Percentiles rank a stretch among this genome's conserved stretches.
phyloP scores from a whole-genome alignment of 2,797 vertebrate genomes.

The Rhincodon typus region DNA sequence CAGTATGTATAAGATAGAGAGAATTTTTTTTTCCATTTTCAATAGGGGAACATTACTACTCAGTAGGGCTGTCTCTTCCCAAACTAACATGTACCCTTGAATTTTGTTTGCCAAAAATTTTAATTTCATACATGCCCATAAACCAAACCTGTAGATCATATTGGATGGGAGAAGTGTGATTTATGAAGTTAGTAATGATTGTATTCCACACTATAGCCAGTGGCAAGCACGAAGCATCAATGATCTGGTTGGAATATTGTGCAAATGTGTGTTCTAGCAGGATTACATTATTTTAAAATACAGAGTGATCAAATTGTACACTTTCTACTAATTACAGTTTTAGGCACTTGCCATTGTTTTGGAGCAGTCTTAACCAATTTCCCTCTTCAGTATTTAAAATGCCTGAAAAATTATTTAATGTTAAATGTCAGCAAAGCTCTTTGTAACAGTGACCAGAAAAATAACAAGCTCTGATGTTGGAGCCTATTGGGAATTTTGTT shows the following conservation, averaged over 20 bases:
- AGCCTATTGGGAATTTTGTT: not conserved
- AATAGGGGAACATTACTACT: not conserved
- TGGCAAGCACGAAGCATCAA: not conserved
- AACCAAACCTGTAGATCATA: not conserved
- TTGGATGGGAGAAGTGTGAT: not conserved
- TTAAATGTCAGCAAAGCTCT: not conserved
- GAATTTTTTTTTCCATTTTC: not conserved
- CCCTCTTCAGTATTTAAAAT: not conserved
- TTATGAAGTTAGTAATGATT: not conserved
- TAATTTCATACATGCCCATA: not conserved
- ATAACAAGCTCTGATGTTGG: not conserved
- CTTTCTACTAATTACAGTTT: not conserved
- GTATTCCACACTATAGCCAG: not conserved
- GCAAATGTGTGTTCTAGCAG: not conserved
- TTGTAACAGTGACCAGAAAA: not conserved
- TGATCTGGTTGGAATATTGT: not conserved
- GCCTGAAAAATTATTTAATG: not conserved
- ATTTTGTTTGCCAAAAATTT: not conserved
- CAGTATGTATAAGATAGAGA: not conserved
- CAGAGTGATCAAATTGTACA: not conserved
- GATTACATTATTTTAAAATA: not conserved
- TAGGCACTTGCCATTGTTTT: not conserved
- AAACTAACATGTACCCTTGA: not conserved
- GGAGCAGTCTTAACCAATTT: not conserved
- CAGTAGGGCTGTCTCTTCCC: not conserved